Percentiles rank a stretch among this genome's conserved stretches.
phyloP scores from a whole-genome alignment of 2,113 vertebrate genomes.

The Aphyosemion australe region DNA sequence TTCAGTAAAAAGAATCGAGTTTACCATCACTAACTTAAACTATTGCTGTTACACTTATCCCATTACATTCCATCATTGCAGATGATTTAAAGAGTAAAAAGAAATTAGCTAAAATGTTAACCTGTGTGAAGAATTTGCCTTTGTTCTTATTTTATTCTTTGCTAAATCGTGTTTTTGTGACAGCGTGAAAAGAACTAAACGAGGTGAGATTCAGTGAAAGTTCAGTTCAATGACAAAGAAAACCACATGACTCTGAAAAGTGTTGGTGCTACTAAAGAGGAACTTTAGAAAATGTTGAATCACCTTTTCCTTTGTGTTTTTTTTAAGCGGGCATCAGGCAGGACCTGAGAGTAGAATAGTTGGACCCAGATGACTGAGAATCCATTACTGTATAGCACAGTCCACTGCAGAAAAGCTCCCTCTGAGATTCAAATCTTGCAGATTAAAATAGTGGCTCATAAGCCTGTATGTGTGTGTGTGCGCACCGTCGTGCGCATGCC shows the following conservation, averaged over 20 bases:
- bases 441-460: conserved; percentile 60
- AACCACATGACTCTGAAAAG: conserved; percentile 16
- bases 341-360: conserved; percentile 57
- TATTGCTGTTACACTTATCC: no score
- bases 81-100: neutral
- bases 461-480: conserved; percentile 27
- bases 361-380: conserved; percentile 57
- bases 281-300: conserved; percentile 65
- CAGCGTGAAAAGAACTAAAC: conserved; percentile 3
- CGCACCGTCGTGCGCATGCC: neutral
- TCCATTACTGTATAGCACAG: conserved; percentile 54
- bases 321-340: conserved; percentile 53
- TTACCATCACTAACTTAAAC: no score
- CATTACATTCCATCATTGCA: neutral
- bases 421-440: conserved; percentile 57
- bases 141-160: neutral
- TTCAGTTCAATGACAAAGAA: conserved; percentile 30
- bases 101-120: neutral
- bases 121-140: neutral
- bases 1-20: no score
- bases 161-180: conserved; percentile 4
- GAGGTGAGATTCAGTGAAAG: conserved; percentile 9
- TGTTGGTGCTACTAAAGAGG: conserved; percentile 36
- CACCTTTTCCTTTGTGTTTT: conserved; percentile 63
- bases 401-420: conserved; percentile 55